Base-by-base conservation (phyloP, 2,888 invertebrate species). In the Xanthorhoe spadicearia region DNA sequence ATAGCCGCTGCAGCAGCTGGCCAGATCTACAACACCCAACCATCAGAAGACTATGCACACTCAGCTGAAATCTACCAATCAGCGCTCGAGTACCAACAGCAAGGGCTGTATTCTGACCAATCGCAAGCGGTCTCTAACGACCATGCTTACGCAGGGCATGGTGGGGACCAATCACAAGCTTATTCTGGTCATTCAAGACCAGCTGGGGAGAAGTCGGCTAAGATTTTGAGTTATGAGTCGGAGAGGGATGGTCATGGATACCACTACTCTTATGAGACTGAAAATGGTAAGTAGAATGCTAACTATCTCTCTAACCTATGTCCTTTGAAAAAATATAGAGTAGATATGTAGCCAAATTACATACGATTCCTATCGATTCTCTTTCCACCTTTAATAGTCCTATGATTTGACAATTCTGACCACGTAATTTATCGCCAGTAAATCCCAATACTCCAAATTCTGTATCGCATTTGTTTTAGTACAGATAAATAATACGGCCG, bases 211-310 rank as follows among this genome's bases (percentile, higher is more conserved):
- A 87, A 83, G 62, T 63, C 66, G 0, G 89, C 92, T 0, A 88
- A 81, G 67, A 89, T 90, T 8, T 55, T 92, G 51, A 79, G 77
- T 9, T 83, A 79, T n/a, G 75, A 83, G 1, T 78, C 78, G 1
- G 86, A 89, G 13, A 83, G 75, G 13, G 77, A 90, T 61, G 88
- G 83, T 0, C 88, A 90, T 48, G 83, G 82, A 48, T 93, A 92
- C 61, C 81, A 86, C 19, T 90, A 88, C 65, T 90, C 94, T 18
- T 95, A 94, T 80, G 95, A 95, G 75, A 95, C 95, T 70, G 95
- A 94, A 73, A 95, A 95, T 80, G 95, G 95, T 91, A 66, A 83
- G 77, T 65, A 46, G 3, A 13, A 43, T 10, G 38, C 13, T 10
- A 43, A 38, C 9, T 13, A 35, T 8, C 1, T 9, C 7, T 35